phyloP scores from a whole-genome alignment of 2,113 vertebrate genomes.

The Istiophorus platypterus region DNA sequence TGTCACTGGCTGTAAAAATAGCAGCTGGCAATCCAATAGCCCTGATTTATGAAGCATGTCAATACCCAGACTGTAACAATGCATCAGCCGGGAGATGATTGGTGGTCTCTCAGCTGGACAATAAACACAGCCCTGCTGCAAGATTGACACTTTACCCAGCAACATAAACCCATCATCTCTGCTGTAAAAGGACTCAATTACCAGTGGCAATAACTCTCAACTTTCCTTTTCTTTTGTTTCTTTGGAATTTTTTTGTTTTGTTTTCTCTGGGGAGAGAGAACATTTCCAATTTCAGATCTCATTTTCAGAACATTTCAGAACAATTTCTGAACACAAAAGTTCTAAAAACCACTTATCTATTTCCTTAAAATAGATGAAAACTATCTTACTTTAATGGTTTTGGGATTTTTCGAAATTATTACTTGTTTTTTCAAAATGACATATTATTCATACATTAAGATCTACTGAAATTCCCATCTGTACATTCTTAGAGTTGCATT shows the following conservation, averaged over 20 bases:
- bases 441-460: background rate
- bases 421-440: too few relatives aligned
- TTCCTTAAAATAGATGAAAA: background rate
- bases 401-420: too few relatives aligned
- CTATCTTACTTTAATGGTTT: background rate
- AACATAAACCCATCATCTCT: slow-evolving; percentile 52
- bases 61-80: slow-evolving; percentile 76
- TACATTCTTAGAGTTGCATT: too few relatives aligned
- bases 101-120: slow-evolving; percentile 58
- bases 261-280: background rate
- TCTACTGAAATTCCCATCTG: too few relatives aligned
- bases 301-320: slow-evolving; percentile 10
- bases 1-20: slow-evolving; percentile 80
- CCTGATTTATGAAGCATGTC: slow-evolving; percentile 84
- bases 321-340: background rate
- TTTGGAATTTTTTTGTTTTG: background rate
- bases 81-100: slow-evolving; percentile 55
- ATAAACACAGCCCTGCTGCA: slow-evolving; percentile 57
- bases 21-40: slow-evolving; percentile 77
- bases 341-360: background rate
- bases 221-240: slow-evolving; percentile 32
- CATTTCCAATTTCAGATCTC: background rate
- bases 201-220: slow-evolving; percentile 36
- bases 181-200: slow-evolving; percentile 43
- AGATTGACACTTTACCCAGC: slow-evolving; percentile 67